Evolutionary conservation across 2,888 invertebrate species (phyloP).

Genomic region (Cyclophora punctaria): DNA sequence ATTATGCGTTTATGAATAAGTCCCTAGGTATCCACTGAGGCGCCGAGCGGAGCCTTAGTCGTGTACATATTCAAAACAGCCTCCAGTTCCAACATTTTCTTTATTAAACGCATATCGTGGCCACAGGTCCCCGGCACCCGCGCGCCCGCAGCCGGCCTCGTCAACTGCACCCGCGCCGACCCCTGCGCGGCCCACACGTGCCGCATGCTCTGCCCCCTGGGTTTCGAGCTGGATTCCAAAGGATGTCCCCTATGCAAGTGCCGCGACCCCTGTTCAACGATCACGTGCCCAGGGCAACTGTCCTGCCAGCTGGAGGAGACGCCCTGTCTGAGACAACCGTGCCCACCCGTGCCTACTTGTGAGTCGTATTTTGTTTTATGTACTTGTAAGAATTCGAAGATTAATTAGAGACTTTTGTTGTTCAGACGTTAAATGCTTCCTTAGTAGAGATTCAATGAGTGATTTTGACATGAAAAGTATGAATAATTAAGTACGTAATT

Average conservation of each 20-base stretch:
- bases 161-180: constrained; percentile 81
- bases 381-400: not conserved
- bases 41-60: too few species aligned
- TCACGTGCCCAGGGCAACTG: constrained; percentile 84
- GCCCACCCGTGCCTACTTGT: constrained; percentile 90
- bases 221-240: constrained; percentile 80
- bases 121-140: constrained; percentile 80
- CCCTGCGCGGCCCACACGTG: constrained; percentile 87
- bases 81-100: not conserved
- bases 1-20: too few species aligned
- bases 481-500: too few species aligned
- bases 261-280: constrained; percentile 84
- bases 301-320: constrained; percentile 87
- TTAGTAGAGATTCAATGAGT: too few species aligned
- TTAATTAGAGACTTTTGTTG: too few species aligned
- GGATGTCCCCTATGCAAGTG: constrained; percentile 89
- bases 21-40: too few species aligned
- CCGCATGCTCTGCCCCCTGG: constrained; percentile 90
- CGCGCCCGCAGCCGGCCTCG: constrained; percentile 76
- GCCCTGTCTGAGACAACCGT: constrained; percentile 85
- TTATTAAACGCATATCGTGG: not conserved
- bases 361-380: constrained; percentile 23
- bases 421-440: too few species aligned
- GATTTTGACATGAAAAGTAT: too few species aligned
- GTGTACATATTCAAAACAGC: too few species aligned